phyloP scores from a whole-genome alignment of 2,888 invertebrate genomes.

The Pyralis farinalis region DNA sequence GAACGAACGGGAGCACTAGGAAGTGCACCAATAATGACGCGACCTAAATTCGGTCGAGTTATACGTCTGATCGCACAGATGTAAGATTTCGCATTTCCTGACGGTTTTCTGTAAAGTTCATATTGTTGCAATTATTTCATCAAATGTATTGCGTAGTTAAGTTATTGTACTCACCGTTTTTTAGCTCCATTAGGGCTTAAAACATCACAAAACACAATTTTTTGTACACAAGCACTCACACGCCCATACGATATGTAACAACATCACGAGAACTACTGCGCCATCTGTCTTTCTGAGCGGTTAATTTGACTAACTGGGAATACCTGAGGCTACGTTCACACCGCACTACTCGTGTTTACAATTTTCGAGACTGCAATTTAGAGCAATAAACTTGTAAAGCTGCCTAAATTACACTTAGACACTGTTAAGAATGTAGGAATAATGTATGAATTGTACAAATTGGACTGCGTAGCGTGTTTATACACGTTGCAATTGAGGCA shows the following conservation, averaged over 20 bases:
- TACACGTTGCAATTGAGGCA: constrained; percentile 15
- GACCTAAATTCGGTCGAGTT: constrained; percentile 64
- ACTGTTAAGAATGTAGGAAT: constrained; percentile 16
- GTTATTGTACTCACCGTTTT: constrained; percentile 62
- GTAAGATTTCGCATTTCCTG: constrained; percentile 65
- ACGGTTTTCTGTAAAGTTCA: constrained; percentile 51
- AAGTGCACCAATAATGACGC: constrained; percentile 42
- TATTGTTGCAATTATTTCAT: constrained; percentile 32
- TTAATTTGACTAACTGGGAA: constrained; percentile 32
- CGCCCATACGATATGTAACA: constrained; percentile 76
- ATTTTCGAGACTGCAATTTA: constrained; percentile 43
- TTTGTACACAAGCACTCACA: constrained; percentile 78
- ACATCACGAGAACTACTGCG: constrained; percentile 77
- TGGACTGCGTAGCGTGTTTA: constrained; percentile 1
- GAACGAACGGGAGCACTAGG: constrained; percentile 40
- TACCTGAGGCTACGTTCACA: constrained; percentile 58
- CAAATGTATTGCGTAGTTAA: constrained; percentile 29
- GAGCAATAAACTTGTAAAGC: constrained; percentile 29
- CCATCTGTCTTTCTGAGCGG: constrained; percentile 52
- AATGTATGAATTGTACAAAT: constrained; percentile 8
- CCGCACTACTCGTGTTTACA: constrained; percentile 48
- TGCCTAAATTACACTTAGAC: constrained; percentile 24
- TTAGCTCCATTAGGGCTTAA: constrained; percentile 57
- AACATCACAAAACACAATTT: constrained; percentile 74
- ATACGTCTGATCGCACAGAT: constrained; percentile 72